These are phyloP conservation scores for Molossus molossus DNA, from an alignment of 2,797 vertebrate species.

Conservation along the genomic window DNA sequence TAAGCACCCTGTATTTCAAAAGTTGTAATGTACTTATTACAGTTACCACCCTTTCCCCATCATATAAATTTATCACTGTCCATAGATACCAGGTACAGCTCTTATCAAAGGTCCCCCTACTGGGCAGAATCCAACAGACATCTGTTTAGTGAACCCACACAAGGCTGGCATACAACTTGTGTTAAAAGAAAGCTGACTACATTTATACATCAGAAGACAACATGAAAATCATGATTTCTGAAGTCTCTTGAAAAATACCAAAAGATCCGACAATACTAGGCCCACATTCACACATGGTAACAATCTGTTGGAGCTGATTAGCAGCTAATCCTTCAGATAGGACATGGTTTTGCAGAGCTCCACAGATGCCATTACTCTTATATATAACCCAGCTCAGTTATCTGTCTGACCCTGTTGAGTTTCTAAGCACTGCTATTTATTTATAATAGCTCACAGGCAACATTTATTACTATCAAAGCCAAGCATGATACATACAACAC, in stretches of 20 bases:
- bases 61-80: conserved; percentile 14
- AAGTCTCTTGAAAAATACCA: neutral
- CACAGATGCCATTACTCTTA: neutral
- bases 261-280: neutral
- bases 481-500: conserved; percentile 27
- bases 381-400: neutral
- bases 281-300: neutral
- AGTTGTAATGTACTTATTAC: conserved; percentile 40
- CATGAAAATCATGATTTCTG: conserved; percentile 51
- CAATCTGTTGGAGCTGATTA: neutral
- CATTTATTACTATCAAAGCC: neutral
- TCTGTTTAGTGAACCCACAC: neutral
- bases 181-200: neutral
- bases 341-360: neutral
- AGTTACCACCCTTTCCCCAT: conserved; percentile 36
- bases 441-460: conserved; percentile 16
- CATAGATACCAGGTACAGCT: neutral
- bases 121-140: neutral
- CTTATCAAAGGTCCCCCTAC: neutral
- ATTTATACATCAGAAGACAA: conserved; percentile 37
- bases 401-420: neutral
- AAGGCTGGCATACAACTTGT: neutral
- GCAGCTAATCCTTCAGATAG: neutral
- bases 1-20: conserved; percentile 54
- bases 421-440: conserved; percentile 46